A percentile compares a stretch with the other conserved stretches of the same genome.
These are phyloP conservation scores for Ichneumoninae sp. DNA, from an alignment of 2,888 invertebrate species.

Conservation along the genomic window DNA sequence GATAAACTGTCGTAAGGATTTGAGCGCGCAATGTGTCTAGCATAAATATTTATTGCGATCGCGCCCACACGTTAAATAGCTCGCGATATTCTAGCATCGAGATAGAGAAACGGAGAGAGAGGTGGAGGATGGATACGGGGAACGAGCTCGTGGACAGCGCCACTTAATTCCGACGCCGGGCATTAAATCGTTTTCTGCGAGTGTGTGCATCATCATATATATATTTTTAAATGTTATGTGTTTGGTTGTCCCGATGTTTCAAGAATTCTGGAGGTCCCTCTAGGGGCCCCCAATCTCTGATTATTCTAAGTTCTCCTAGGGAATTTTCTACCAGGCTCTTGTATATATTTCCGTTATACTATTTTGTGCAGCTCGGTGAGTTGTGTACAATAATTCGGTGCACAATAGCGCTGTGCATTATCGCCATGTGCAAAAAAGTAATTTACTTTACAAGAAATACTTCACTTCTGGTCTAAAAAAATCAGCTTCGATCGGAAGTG, in stretches of 20 bases:
- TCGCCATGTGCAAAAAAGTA: no score
- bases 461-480: no score
- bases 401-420: no score
- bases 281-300: no score
- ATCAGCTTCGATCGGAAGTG: no score
- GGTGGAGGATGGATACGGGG: not conserved
- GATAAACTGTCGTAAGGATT: slow-evolving; percentile 30
- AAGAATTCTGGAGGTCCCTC: no score
- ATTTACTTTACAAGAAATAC: no score
- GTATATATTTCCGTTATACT: no score
- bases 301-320: no score
- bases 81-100: slow-evolving; percentile 39
- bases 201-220: slow-evolving; percentile 6
- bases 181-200: slow-evolving; percentile 40
- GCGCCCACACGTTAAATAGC: slow-evolving; percentile 52
- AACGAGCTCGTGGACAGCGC: slow-evolving; percentile 44
- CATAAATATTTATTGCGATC: slow-evolving; percentile 58
- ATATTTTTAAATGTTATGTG: not conserved
- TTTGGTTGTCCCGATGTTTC: not conserved
- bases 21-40: slow-evolving; percentile 38
- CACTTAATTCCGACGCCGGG: slow-evolving; percentile 49
- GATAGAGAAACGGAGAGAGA: not conserved
- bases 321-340: no score
- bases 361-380: no score
- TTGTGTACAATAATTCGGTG: no score